These are phyloP conservation scores for Pyrgilauda ruficollis DNA, from an alignment of 2,113 vertebrate species.

Conservation along the genomic window DNA sequence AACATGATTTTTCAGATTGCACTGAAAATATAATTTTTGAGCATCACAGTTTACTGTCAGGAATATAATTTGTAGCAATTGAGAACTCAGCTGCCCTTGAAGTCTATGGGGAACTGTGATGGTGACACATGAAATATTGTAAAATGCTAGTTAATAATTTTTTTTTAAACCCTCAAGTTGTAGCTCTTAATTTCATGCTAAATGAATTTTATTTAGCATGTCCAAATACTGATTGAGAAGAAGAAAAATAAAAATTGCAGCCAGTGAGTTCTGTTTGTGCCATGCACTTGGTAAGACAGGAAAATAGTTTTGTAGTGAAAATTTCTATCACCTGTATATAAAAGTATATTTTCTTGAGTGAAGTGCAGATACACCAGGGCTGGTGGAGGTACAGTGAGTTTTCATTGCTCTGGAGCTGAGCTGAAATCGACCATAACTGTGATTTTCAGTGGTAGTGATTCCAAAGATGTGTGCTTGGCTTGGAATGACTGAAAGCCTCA, in stretches of 20 bases:
- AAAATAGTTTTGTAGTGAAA: background rate
- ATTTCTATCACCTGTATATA: background rate
- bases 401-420: background rate
- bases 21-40: background rate
- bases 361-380: too few species aligned
- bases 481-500: background rate
- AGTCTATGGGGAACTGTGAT: background rate
- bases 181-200: background rate
- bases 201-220: background rate
- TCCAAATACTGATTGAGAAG: background rate
- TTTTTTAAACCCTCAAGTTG: background rate
- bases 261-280: background rate
- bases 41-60: background rate
- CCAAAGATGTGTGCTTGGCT: background rate
- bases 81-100: background rate
- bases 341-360: background rate
- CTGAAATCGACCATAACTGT: background rate
- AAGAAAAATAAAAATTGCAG: background rate
- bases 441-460: background rate
- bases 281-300: accelerated
- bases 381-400: background rate
- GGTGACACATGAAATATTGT: background rate
- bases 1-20: background rate
- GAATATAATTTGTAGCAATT: background rate
- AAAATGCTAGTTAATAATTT: background rate